Conservation (phyloP, 2,797 vertebrate species). For the Sciurus carolinensis region DNA sequence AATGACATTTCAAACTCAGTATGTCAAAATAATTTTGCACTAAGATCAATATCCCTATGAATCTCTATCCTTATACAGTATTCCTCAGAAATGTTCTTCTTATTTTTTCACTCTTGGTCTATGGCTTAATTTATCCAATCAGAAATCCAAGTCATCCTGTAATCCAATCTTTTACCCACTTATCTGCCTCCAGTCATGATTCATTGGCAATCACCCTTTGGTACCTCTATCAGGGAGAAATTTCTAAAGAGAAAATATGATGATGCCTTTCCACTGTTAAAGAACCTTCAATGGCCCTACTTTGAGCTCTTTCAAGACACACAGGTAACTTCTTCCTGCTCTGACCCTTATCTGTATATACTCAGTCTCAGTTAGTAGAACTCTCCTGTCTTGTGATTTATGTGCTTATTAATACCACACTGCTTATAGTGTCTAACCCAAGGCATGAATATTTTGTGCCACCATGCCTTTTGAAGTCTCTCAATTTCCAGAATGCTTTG, state of each 20-base stretch:
- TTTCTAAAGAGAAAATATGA: constrained; percentile 23
- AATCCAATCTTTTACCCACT: neutral
- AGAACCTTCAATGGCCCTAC: neutral
- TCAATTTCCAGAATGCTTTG: neutral
- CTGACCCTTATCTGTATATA: neutral
- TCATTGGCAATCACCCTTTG: constrained; percentile 10
- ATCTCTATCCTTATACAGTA: neutral
- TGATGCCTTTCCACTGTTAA: neutral
- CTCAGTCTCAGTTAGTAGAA: neutral
- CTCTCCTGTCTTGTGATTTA: neutral
- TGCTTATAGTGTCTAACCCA: constrained; percentile 31
- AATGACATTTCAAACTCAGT: neutral
- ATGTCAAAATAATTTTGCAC: neutral
- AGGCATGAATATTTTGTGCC: neutral
- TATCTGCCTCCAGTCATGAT: neutral
- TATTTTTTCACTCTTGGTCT: neutral
- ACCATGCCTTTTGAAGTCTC: neutral
- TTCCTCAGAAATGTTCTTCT: neutral
- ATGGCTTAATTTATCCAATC: neutral
- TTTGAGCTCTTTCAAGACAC: neutral
- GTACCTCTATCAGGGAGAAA: neutral
- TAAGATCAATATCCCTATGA: neutral
- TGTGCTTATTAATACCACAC: constrained; percentile 44
- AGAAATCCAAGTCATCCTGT: constrained; percentile 7
- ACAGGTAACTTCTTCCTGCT: neutral